Base-by-base conservation (phyloP, 2,888 invertebrate species). In the Pyrgus malvae region DNA sequence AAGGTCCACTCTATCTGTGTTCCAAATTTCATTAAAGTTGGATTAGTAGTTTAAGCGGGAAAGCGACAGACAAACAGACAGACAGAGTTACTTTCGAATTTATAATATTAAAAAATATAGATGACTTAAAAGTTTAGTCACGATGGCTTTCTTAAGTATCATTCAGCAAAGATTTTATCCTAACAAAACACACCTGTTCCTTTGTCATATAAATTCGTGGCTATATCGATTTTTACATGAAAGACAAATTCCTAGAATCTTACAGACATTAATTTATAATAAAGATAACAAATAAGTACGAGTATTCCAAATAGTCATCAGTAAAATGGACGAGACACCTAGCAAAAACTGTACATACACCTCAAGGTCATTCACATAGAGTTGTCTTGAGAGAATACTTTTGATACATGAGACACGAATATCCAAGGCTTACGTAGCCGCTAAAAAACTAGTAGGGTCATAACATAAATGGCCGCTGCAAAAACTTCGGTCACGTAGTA, bases 401-500 rank as follows among this genome's bases (percentile, higher is more conserved):
- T 29, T 16, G 27, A 17, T 27, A 42, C 42, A 33, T 14, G 27
- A 12, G n/a, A 33, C 14, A 33, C 7, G 27, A 21, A 27, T n/a
- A 27, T 42, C n/a, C 41, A 11, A 27, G n/a, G 27, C n/a, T 14
- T 27, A 8, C 42, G 29, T 31, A 19, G 44, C 17, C 31, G 19
- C 31, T 17, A 31, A 45, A 45, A 44, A 29, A 16, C 31, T 45
- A 16, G 44, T 45, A 45, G 17, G 29, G 33, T 33, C 6, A 3
- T 23, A 4, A 17, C 35, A 35, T 46, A 35, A 35, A 35, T 35
- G 35, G 31, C 46, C 21, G 12, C 16, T 1, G 46, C 33, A 35
- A 46, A 46, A 46, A 35, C 46, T 23, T 14, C 14, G 25, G 23
- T 46, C 46, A 35, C 35, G 46, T 35, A 23, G 33, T 23, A 21